Percentiles rank a stretch among this genome's conserved stretches.
Conservation (phyloP, 2,888 invertebrate genomes). For the Frankliniella intonsa region DNA sequence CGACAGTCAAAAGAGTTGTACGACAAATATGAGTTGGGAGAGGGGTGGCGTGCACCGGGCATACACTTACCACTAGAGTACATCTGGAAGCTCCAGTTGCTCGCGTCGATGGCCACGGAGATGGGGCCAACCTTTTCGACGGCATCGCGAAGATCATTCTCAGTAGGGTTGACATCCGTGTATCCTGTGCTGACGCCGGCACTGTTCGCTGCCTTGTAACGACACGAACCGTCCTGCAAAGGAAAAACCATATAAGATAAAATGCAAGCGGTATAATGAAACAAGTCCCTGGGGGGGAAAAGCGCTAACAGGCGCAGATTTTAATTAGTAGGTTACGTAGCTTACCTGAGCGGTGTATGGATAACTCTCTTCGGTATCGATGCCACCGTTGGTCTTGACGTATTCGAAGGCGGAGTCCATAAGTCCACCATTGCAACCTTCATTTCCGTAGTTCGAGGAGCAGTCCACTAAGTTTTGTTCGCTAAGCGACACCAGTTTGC, state of each 20-base stretch:
- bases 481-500: conserved; percentile 50
- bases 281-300: too few species aligned
- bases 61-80: conserved; percentile 38
- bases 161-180: not conserved
- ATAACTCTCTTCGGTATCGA: conserved; percentile 54
- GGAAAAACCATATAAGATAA: not conserved
- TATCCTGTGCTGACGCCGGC: not conserved
- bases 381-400: conserved; percentile 51
- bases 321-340: not conserved
- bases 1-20: too few species aligned
- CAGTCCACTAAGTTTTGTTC: conserved; percentile 57
- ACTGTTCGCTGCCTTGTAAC: not conserved
- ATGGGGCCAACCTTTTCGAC: not conserved
- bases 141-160: not conserved
- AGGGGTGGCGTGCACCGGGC: too few species aligned
- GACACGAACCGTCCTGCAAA: not conserved
- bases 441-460: conserved; percentile 42
- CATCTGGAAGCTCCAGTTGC: not conserved
- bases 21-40: too few species aligned
- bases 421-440: conserved; percentile 54
- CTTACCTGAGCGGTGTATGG: conserved; percentile 47
- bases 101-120: not conserved
- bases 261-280: too few species aligned
- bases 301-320: too few species aligned
- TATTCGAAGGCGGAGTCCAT: conserved; percentile 53